Base-by-base conservation (phyloP, 2,113 vertebrate species). In the Neotoma lepida region DNA sequence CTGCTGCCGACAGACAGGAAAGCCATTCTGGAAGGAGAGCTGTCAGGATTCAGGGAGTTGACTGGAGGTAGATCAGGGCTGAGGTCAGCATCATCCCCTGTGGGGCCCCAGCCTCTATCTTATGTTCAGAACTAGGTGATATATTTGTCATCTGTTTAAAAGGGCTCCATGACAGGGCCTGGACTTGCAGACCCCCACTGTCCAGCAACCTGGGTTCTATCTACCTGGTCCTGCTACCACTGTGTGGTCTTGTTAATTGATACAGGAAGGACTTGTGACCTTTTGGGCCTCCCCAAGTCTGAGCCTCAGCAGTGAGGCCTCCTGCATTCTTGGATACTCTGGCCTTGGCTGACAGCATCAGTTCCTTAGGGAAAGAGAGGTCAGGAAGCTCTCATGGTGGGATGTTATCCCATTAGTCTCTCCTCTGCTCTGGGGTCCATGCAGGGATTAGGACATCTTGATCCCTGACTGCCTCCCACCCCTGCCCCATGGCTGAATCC, bases 291-390 rank as follows among this genome's bases (percentile, higher is more conserved):
- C 63, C 46, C 84, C 68, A 30, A 86, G 78, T 28, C 15, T 20
- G 1, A 82, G 63, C 17, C 73, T 77, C 77, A 76, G 76, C 28
- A 66, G 64, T 33, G 6, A 88, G 41, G 68, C 6, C 30, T 77
- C 73, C 86, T 76, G 71, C 63, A 66, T 90, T 95, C 92, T 85
- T 77, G 89, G 51, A 61, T n/a, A 39, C 13, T 5, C 82, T 77
- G 58, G 44, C 5, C 4, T 41, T 88, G 89, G 68, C 88, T 41
- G 28, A 81, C 30, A 66, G 74, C 68, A 71, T 68, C 12, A n/a
- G 76, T 30, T 81, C 46, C 91, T 94, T 88, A 94, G 87, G 84
- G 84, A 91, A 94, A 63, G 90, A 82, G 54, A 56, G 4, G 56
- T 71, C 66, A 64, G 77, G 63, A 97, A 89, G 78, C 73, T 92